A percentile compares a stretch with the other conserved stretches of the same genome.
Evolutionary conservation across 1,140 invertebrate genomes (phyloP).

Genomic region (Octopus sinensis): DNA sequence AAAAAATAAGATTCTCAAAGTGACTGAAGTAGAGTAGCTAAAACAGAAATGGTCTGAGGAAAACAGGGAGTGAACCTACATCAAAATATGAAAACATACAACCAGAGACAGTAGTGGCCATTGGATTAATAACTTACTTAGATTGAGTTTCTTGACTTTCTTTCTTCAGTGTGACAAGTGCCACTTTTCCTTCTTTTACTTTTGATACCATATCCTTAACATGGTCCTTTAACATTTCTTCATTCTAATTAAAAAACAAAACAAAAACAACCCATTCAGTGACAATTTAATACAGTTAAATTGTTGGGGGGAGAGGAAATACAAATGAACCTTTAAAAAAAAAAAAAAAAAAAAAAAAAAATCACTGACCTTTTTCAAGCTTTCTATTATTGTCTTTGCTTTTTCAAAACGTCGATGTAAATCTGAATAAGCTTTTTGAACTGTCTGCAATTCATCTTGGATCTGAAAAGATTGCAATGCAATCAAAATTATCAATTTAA

Average conservation of each 20-base stretch:
- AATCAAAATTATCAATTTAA: not conserved
- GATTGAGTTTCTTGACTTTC: constrained; percentile 64
- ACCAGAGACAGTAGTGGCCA: too few relatives aligned
- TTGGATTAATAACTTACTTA: constrained; percentile 57
- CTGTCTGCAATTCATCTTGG: constrained; percentile 67
- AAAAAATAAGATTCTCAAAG: too few relatives aligned
- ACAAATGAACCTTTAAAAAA: too few relatives aligned
- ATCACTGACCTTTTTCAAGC: constrained; percentile 58
- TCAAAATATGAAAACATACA: too few relatives aligned
- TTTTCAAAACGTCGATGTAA: constrained; percentile 68
- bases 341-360: not conserved
- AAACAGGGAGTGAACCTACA: too few relatives aligned
- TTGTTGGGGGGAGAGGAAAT: too few relatives aligned
- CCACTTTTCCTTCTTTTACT: constrained; percentile 61
- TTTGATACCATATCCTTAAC: constrained; percentile 62
- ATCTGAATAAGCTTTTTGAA: constrained; percentile 75
- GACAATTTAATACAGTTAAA: too few relatives aligned
- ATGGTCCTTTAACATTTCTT: constrained; percentile 62
- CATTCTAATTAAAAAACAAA: constrained; percentile 54
- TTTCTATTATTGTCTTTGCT: constrained; percentile 62
- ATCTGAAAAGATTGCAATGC: constrained; percentile 53
- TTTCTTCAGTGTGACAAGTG: constrained; percentile 63
- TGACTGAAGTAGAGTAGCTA: too few relatives aligned
- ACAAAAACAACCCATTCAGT: too few relatives aligned
- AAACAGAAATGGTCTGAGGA: too few relatives aligned